Evolutionary conservation across 2,888 invertebrate genomes (phyloP).

Genomic region (Phengaris arion): DNA sequence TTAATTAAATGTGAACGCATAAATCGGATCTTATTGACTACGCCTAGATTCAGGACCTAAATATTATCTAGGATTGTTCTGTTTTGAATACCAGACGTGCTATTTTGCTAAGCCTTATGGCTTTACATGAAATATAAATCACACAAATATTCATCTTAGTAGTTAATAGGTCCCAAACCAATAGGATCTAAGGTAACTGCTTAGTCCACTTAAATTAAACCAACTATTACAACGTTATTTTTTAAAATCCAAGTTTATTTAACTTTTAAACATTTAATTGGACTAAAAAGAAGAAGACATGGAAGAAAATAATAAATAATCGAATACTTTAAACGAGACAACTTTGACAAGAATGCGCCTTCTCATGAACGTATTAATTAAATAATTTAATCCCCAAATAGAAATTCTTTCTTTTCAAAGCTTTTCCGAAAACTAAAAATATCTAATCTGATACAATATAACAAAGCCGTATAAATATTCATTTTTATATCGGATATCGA

Average conservation of each 20-base stretch:
- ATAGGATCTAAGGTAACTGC: background rate
- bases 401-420: background rate
- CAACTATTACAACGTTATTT: too few species aligned
- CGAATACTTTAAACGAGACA: too few species aligned
- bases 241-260: too few species aligned
- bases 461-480: slow-evolving; percentile 11
- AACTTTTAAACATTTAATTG: too few species aligned
- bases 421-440: background rate
- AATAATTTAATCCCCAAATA: background rate
- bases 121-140: slow-evolving; percentile 31
- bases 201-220: too few species aligned
- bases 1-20: background rate
- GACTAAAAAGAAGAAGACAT: too few species aligned
- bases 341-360: too few species aligned
- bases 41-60: slow-evolving; percentile 28
- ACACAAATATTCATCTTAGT: slow-evolving; percentile 10
- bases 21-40: slow-evolving; percentile 14
- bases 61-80: slow-evolving; percentile 37
- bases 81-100: slow-evolving; percentile 36
- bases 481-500: slow-evolving; percentile 21
- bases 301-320: too few species aligned
- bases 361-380: too few species aligned
- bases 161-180: background rate
- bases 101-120: slow-evolving; percentile 37
- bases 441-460: slow-evolving; percentile 2